Conservation (phyloP, 2,888 invertebrate species). For the Drosophila flavopinicola region DNA sequence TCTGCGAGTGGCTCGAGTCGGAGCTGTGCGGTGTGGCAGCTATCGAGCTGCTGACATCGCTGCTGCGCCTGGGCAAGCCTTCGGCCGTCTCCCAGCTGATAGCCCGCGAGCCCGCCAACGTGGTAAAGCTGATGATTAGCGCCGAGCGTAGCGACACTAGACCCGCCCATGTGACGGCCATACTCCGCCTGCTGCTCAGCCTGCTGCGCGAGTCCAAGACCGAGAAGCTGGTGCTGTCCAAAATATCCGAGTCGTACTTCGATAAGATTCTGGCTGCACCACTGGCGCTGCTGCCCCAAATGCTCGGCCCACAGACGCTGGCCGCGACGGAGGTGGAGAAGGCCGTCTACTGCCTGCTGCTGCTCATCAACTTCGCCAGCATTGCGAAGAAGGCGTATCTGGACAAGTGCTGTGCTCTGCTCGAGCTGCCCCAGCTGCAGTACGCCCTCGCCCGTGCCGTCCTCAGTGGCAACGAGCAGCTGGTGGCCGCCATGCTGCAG, state of each 20-base stretch:
- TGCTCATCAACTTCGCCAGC: constrained; percentile 81
- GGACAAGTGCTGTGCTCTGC: constrained; percentile 79
- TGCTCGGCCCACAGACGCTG: constrained; percentile 57
- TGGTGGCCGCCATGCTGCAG: constrained; percentile 80
- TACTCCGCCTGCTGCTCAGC: constrained; percentile 73
- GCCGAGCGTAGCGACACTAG: constrained; percentile 77
- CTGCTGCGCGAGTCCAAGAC: constrained; percentile 80
- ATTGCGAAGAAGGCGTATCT: constrained; percentile 83
- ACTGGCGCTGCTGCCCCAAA: constrained; percentile 68
- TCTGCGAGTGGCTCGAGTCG: constrained; percentile 78
- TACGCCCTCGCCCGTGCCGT: constrained; percentile 82
- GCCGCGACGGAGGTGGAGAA: constrained; percentile 76
- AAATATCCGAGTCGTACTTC: constrained; percentile 82
- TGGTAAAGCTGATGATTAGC: constrained; percentile 73
- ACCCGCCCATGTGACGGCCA: constrained; percentile 71
- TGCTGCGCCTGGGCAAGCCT: constrained; percentile 69
- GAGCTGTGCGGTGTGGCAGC: constrained; percentile 80
- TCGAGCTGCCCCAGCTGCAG: constrained; percentile 81
- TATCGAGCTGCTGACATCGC: constrained; percentile 69
- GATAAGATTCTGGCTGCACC: constrained; percentile 82
- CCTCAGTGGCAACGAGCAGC: constrained; percentile 71
- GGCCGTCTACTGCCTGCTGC: constrained; percentile 75
- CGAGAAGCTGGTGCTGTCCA: constrained; percentile 81
- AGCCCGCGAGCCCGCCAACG: constrained; percentile 69
- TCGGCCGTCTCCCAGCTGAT: constrained; percentile 66